Evolutionary conservation across 2,888 invertebrate genomes (phyloP).

Genomic region (Diarsia dahlii): DNA sequence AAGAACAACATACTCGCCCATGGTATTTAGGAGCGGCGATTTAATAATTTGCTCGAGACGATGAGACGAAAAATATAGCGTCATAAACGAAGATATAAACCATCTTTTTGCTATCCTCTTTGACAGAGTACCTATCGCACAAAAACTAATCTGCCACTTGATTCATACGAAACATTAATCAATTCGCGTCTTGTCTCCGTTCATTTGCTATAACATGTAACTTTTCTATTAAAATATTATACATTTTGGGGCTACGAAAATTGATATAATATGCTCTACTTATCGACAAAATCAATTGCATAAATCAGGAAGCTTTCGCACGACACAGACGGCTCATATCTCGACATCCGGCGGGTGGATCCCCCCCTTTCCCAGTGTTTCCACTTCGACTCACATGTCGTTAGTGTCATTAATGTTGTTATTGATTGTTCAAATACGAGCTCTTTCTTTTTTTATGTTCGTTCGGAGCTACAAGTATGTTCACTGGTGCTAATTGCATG

Average conservation of each 20-base stretch:
- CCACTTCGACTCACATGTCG: conserved; percentile 73
- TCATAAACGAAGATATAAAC: conserved; percentile 9
- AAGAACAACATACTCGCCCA: conserved; percentile 54
- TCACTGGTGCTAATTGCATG: conserved; percentile 48
- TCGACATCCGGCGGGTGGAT: conserved; percentile 81
- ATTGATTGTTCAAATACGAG: conserved; percentile 71
- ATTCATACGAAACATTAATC: conserved; percentile 50
- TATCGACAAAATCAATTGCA: conserved; percentile 61
- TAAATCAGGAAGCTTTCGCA: conserved; percentile 78
- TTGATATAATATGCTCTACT: conserved; percentile 34
- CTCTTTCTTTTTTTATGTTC: conserved; percentile 48
- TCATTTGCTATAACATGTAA: conserved; percentile 27
- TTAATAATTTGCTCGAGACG: conserved; percentile 49
- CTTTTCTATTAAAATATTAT: conserved; percentile 28
- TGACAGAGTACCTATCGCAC: conserved; percentile 14
- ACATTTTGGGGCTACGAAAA: conserved; percentile 34
- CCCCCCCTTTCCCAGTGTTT: conserved; percentile 74
- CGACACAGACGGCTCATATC: conserved; percentile 78
- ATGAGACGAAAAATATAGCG: conserved; percentile 19
- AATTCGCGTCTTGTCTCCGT: conserved; percentile 34
- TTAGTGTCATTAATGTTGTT: conserved; percentile 71
- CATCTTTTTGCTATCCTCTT: conserved; percentile 25
- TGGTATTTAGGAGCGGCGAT: conserved; percentile 26
- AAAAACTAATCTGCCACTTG: conserved; percentile 35
- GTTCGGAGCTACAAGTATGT: conserved; percentile 17